Conservation (phyloP, 2,113 vertebrate genomes). For the Scytalopus superciliaris region DNA sequence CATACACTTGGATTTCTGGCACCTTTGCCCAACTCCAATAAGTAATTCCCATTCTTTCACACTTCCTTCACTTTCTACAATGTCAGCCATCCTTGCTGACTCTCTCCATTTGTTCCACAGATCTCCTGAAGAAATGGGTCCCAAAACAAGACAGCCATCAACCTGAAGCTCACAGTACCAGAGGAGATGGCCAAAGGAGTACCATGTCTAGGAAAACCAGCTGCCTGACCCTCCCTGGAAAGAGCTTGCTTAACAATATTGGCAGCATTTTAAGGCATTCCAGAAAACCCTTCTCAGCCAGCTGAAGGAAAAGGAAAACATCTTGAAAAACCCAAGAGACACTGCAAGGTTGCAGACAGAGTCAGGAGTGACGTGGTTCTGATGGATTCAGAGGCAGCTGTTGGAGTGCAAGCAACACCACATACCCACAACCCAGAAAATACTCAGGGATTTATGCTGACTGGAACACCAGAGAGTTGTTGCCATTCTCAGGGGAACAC, state of each 20-base stretch:
- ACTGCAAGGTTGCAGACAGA: background rate
- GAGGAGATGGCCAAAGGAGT: background rate
- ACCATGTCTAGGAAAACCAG: background rate
- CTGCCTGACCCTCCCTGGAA: background rate
- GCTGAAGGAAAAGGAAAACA: background rate
- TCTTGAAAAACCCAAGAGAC: background rate
- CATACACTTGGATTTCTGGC: background rate
- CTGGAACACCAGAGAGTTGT: background rate
- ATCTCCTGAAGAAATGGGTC: background rate
- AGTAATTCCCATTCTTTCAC: background rate
- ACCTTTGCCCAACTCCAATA: background rate
- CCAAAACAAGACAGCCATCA: background rate
- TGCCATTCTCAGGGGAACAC: background rate
- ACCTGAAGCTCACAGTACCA: background rate
- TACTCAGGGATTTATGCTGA: rapidly evolving
- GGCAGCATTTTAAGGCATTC: background rate
- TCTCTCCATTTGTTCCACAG: background rate
- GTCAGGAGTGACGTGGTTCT: background rate
- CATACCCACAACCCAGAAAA: background rate
- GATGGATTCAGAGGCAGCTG: background rate
- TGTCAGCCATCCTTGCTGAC: background rate
- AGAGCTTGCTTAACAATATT: background rate
- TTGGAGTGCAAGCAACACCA: background rate
- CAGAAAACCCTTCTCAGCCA: background rate
- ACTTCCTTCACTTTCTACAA: background rate